phyloP scores from a whole-genome alignment of 2,888 invertebrate species.

The Melieria picta region DNA sequence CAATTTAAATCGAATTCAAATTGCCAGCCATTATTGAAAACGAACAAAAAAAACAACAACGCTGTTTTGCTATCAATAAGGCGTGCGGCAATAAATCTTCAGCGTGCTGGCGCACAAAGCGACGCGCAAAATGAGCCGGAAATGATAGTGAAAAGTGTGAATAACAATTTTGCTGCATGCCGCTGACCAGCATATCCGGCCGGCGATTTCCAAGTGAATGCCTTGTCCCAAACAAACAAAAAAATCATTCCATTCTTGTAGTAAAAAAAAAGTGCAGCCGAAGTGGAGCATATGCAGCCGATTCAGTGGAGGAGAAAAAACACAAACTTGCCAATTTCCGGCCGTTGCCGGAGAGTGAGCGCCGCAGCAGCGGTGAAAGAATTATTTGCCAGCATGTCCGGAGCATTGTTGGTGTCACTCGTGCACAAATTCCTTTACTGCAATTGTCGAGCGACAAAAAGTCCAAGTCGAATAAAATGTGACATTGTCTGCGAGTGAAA shows the following conservation, averaged over 20 bases:
- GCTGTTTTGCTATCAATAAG: constrained; percentile 54
- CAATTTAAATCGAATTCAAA: no score
- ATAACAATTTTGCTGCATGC: constrained; percentile 40
- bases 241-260: constrained; percentile 24
- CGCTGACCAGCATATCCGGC: constrained; percentile 52
- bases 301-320: constrained; percentile 48
- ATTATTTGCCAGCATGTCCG: constrained; percentile 59
- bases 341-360: neutral
- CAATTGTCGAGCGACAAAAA: constrained; percentile 23
- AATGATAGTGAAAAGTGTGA: constrained; percentile 48
- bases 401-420: constrained; percentile 61
- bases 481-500: constrained; percentile 3
- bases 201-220: constrained; percentile 36
- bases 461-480: constrained; percentile 8
- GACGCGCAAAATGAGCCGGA: constrained; percentile 45
- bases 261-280: constrained; percentile 22
- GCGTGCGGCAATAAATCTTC: constrained; percentile 57
- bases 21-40: no score
- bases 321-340: constrained; percentile 60
- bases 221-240: constrained; percentile 34
- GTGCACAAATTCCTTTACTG: constrained; percentile 52
- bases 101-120: constrained; percentile 48
- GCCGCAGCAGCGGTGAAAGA: constrained; percentile 26
- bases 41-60: no score
- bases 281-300: constrained; percentile 55